A percentile compares a stretch with the other conserved stretches of the same genome.
phyloP scores from a whole-genome alignment of 2,113 vertebrate genomes.

The Drymodes brunneopygia region DNA sequence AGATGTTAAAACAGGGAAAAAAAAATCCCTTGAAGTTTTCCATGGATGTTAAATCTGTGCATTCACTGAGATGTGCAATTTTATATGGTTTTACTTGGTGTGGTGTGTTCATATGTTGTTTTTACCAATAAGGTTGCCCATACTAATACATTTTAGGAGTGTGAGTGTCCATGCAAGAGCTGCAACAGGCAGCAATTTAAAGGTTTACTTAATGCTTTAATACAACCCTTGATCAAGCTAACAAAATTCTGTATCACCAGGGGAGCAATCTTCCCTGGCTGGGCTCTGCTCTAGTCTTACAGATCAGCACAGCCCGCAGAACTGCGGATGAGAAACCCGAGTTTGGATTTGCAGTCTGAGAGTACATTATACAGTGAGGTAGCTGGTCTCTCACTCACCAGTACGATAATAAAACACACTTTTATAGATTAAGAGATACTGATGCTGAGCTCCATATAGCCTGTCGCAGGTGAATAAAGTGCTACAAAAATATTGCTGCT shows the following conservation, averaged over 20 bases:
- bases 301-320: constrained; percentile 4
- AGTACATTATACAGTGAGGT: not conserved
- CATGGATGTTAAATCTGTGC: not conserved
- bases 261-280: not conserved
- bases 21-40: not conserved
- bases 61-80: not conserved
- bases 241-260: constrained; percentile 8
- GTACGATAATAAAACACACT: not conserved
- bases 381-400: not conserved
- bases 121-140: not conserved
- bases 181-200: not conserved
- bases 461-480: not conserved
- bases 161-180: not conserved
- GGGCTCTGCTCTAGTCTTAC: constrained; percentile 4
- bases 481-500: constrained; percentile 6
- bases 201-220: constrained; percentile 26
- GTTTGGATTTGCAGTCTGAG: not conserved
- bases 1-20: not conserved
- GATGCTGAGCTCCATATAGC: not conserved
- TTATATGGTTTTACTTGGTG: not conserved
- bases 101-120: not conserved
- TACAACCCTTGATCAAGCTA: constrained; percentile 35
- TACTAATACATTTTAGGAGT: not conserved
- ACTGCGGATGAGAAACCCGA: not conserved
- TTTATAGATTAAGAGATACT: not conserved